Evolutionary conservation across 2,113 vertebrate genomes (phyloP), one percentile per base, ranked within the genome.

Genomic region (Zosterops borbonicus): DNA sequence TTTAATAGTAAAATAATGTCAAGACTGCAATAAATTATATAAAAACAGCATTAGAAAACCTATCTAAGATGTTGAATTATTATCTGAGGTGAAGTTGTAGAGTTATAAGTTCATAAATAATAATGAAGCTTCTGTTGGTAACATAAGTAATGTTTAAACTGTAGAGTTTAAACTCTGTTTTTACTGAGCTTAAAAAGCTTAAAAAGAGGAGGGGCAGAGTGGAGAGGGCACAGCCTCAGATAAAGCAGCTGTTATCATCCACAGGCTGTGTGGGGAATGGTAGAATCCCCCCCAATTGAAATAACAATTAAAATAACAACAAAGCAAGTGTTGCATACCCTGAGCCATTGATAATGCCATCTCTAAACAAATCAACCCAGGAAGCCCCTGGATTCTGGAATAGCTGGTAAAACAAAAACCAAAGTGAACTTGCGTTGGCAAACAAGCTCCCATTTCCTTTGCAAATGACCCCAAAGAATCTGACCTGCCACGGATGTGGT

Each of bases 1-100:
- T 96, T 95, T 88, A 90, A 89, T 92, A 64, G 70, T 83, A 96
- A 96, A 97, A 97, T 88, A 95, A 94, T 93, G 94, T 86, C 41
- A 89, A 87, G 63, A 69, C 46, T 87, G 46, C 23, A 80, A 94
- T 96, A 90, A 88, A 93, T 91, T 76, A 87, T 39, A 87, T 17
- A 55, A 90, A 94, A 94, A 15, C 9, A 85, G 59, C 80, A 87
- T 90, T 92, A 92, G 60, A 70, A 95, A 92, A 65, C 22, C 65
- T 50, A 69, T 83, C 71, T 56, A 90, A 82, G 28, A 47, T 76
- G 35, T 53, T 96, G 88, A 96, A 92, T 95, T 92, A 97, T 93
- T 94, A 93, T 93, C 50, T 89, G 83, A 95, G 75, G 39, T 89
- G 83, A 96, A 91, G 86, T 46, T 64, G 41, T 27, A 86, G 76